These are phyloP conservation scores for Ctenochaetus hawaiiensis DNA, from an alignment of 2,797 vertebrate species.

Conservation along the genomic window DNA sequence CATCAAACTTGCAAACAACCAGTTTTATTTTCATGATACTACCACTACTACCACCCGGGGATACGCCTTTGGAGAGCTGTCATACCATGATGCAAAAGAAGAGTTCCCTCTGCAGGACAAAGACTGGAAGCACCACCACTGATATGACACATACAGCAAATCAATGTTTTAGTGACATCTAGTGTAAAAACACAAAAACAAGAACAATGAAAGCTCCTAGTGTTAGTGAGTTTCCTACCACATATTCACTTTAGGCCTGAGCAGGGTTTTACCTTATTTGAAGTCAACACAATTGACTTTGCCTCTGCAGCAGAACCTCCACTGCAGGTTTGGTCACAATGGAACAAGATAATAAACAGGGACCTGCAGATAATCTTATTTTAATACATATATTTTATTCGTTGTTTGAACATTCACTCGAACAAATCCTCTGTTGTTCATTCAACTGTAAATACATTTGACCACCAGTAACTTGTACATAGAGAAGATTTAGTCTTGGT, in stretches of 20 bases:
- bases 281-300: background rate
- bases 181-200: background rate
- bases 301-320: background rate
- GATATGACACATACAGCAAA: background rate
- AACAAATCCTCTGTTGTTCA: background rate
- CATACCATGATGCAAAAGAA: conserved; percentile 22
- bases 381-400: background rate
- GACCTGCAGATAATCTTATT: background rate
- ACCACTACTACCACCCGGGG: too few relatives aligned
- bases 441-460: background rate
- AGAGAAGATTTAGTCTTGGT: background rate
- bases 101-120: conserved; percentile 64
- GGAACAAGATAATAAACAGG: background rate
- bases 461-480: background rate
- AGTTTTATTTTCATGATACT: background rate
- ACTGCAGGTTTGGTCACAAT: background rate
- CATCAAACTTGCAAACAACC: background rate
- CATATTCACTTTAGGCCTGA: background rate
- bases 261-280: background rate
- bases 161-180: conserved; percentile 29
- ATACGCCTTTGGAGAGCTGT: background rate
- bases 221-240: background rate
- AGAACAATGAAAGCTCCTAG: background rate
- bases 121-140: conserved; percentile 22
- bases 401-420: background rate